Evolutionary conservation across 2,888 invertebrate genomes (phyloP).

Genomic region (Hipparchia semele): DNA sequence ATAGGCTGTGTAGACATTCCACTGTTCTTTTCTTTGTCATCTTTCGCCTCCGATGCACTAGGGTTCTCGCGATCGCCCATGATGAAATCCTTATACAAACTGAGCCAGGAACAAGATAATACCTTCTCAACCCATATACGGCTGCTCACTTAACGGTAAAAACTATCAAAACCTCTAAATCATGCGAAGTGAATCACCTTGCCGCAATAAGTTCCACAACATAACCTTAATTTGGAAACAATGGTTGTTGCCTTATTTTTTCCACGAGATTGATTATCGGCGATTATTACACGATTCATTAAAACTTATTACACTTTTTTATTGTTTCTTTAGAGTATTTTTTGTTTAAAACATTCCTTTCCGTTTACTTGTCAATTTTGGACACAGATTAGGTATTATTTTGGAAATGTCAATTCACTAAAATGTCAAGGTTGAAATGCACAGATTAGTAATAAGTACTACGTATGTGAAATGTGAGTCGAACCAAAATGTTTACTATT

Average conservation of each 20-base stretch:
- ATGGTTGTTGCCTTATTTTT: slow-evolving; percentile 36
- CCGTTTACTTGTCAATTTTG: slow-evolving; percentile 75
- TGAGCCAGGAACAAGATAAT: slow-evolving; percentile 49
- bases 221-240: slow-evolving; percentile 66
- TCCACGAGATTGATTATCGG: neutral
- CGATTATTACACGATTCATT: slow-evolving; percentile 22
- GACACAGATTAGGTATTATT: too few relatives aligned
- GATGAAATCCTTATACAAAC: slow-evolving; percentile 50
- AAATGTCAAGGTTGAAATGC: too few relatives aligned
- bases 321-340: slow-evolving; percentile 9
- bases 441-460: too few relatives aligned
- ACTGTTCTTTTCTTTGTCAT: slow-evolving; percentile 52
- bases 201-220: slow-evolving; percentile 52
- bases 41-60: slow-evolving; percentile 59
- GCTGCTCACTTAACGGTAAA: slow-evolving; percentile 55
- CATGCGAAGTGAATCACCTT: slow-evolving; percentile 55
- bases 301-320: slow-evolving; percentile 6
- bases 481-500: too few relatives aligned
- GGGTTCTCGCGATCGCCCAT: slow-evolving; percentile 73
- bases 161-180: slow-evolving; percentile 60
- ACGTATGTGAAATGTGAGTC: too few relatives aligned
- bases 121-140: slow-evolving; percentile 67
- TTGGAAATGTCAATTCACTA: slow-evolving; percentile 46
- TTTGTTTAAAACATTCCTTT: neutral
- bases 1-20: slow-evolving; percentile 62